Percentiles rank a stretch among this genome's conserved stretches.
Evolutionary conservation across 2,888 invertebrate species (phyloP).

Genomic region (Amaurobius ferox): DNA sequence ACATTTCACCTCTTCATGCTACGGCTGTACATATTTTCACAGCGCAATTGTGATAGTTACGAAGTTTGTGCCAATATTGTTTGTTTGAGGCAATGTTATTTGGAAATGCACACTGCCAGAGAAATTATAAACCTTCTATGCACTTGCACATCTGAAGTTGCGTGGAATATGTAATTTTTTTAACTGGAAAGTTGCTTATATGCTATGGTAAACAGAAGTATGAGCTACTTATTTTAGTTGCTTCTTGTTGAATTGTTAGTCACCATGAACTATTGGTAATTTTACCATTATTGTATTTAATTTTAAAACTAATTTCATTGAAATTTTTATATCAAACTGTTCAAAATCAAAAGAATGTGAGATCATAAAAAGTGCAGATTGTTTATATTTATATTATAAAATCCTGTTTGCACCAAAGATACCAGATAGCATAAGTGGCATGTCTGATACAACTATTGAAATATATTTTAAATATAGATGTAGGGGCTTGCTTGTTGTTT

Average conservation of each 20-base stretch:
- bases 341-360: too few relatives aligned
- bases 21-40: conserved; percentile 56
- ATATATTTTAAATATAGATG: too few relatives aligned
- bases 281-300: neutral
- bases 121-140: conserved; percentile 46
- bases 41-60: conserved; percentile 69
- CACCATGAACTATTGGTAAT: neutral
- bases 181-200: conserved; percentile 7
- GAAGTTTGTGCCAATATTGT: conserved; percentile 56
- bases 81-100: conserved; percentile 51
- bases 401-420: neutral
- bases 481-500: too few relatives aligned
- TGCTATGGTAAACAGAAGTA: neutral
- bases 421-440: neutral
- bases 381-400: neutral
- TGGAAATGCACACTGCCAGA: conserved; percentile 63
- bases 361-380: too few relatives aligned
- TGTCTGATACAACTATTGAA: too few relatives aligned
- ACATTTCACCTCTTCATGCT: conserved; percentile 39
- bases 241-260: neutral
- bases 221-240: neutral
- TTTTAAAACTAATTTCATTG: too few relatives aligned
- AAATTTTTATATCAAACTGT: too few relatives aligned
- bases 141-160: conserved; percentile 49
- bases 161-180: conserved; percentile 32